Evolutionary conservation across 2,797 vertebrate species (phyloP).

Genomic region (Eulemur albifrons): DNA sequence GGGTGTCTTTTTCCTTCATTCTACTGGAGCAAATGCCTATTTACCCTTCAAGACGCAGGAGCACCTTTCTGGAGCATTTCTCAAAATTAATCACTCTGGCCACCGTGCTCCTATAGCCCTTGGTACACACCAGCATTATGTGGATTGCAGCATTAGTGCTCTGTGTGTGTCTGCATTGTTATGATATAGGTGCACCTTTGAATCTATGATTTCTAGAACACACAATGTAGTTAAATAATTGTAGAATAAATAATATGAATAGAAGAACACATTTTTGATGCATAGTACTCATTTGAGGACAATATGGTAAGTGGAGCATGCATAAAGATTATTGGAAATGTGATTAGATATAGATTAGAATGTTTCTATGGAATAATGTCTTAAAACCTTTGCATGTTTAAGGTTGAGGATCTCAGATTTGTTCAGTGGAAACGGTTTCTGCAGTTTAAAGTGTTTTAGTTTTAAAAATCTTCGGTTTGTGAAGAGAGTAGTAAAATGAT

Average conservation of each 20-base stretch:
- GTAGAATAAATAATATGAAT: not conserved
- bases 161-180: fast-evolving
- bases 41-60: not conserved
- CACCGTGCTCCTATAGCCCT: not conserved
- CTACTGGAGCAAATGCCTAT: not conserved
- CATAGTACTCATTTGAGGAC: not conserved
- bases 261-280: not conserved
- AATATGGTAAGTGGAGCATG: not conserved
- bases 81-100: not conserved
- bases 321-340: not conserved
- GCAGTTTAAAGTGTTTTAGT: not conserved
- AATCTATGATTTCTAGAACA: not conserved
- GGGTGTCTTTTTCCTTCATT: not conserved
- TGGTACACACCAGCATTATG: no score
- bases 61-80: not conserved
- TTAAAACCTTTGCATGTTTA: not conserved
- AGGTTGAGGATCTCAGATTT: not conserved
- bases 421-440: not conserved
- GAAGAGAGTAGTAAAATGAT: not conserved
- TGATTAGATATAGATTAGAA: not conserved
- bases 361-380: not conserved
- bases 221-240: not conserved
- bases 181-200: not conserved
- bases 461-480: not conserved
- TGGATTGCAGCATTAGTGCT: fast-evolving